phyloP scores from a whole-genome alignment of 1,140 invertebrate species.

The Sitodiplosis mosellana region DNA sequence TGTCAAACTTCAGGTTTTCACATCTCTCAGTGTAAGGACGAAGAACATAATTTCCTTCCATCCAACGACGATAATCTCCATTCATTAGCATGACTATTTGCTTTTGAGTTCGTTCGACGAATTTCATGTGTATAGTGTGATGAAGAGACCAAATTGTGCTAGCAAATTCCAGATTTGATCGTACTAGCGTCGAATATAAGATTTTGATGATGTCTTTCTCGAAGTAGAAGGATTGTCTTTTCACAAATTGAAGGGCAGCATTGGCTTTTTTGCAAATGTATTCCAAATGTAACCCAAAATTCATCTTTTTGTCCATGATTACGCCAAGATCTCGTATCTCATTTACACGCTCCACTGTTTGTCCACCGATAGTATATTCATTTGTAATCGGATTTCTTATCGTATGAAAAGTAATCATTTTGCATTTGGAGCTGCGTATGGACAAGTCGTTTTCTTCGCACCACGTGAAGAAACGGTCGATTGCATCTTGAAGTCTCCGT shows the following conservation, averaged over 20 bases:
- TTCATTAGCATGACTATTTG: background rate
- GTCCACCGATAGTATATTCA: background rate
- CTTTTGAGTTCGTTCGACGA: background rate
- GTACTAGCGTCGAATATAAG: background rate
- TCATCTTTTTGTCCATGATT: background rate
- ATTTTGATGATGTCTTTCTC: background rate
- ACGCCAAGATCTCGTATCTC: background rate
- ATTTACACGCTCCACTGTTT: background rate
- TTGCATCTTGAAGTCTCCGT: background rate
- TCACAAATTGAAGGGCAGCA: background rate
- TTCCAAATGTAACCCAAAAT: background rate
- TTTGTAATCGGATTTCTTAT: background rate
- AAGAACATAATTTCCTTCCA: background rate
- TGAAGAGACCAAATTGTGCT: background rate
- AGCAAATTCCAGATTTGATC: background rate
- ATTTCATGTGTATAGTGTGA: background rate
- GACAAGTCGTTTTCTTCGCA: background rate
- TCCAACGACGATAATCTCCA: background rate
- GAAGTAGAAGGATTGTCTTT: background rate
- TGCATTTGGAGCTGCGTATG: background rate
- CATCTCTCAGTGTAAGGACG: too few relatives aligned
- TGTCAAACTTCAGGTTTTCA: too few relatives aligned
- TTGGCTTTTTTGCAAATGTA: background rate
- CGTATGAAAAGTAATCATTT: background rate
- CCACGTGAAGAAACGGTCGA: background rate